Evolutionary conservation across 2,888 invertebrate genomes (phyloP).

Genomic region (Trissonchulus latispiculum): DNA sequence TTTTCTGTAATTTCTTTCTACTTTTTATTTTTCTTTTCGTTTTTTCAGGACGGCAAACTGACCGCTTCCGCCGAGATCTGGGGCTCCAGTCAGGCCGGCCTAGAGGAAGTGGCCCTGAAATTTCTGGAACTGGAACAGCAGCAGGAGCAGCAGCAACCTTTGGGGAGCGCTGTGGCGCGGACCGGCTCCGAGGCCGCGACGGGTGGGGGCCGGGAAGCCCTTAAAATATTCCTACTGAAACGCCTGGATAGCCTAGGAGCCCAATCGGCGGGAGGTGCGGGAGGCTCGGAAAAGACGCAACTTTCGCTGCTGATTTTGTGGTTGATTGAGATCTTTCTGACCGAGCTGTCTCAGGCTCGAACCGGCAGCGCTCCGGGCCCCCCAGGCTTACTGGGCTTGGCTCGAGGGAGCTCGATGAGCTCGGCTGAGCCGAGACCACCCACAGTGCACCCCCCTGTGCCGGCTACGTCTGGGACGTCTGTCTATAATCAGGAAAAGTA

Average conservation of each 20-base stretch:
- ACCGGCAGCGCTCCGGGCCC: background rate
- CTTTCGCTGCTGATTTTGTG: slow-evolving; percentile 86
- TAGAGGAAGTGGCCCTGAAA: slow-evolving; percentile 85
- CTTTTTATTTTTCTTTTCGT: background rate
- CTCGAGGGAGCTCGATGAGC: background rate
- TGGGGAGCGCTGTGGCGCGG: no score
- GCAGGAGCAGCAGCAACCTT: no score
- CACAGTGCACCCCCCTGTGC: slow-evolving; percentile 27
- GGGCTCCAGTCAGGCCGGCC: slow-evolving; percentile 78
- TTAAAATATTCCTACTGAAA: slow-evolving; percentile 72
- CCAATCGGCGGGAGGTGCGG: background rate
- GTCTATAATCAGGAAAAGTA: slow-evolving; percentile 40
- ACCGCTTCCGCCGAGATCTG: slow-evolving; percentile 61
- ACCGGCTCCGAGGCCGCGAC: no score
- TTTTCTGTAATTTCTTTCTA: no score
- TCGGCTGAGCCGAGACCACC: background rate
- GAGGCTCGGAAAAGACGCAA: slow-evolving; percentile 62
- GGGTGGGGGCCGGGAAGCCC: slow-evolving; percentile 69
- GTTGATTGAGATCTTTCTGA: slow-evolving; percentile 82
- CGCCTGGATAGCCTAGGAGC: slow-evolving; percentile 60
- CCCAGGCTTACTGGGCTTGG: background rate
- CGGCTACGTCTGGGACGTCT: background rate
- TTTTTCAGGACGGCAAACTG: slow-evolving; percentile 2
- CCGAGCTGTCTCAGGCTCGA: slow-evolving; percentile 65
- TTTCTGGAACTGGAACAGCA: slow-evolving; percentile 56